Percentiles rank a stretch among this genome's conserved stretches.
Conservation (phyloP, 2,888 invertebrate species). For the Portevinia maculata region DNA sequence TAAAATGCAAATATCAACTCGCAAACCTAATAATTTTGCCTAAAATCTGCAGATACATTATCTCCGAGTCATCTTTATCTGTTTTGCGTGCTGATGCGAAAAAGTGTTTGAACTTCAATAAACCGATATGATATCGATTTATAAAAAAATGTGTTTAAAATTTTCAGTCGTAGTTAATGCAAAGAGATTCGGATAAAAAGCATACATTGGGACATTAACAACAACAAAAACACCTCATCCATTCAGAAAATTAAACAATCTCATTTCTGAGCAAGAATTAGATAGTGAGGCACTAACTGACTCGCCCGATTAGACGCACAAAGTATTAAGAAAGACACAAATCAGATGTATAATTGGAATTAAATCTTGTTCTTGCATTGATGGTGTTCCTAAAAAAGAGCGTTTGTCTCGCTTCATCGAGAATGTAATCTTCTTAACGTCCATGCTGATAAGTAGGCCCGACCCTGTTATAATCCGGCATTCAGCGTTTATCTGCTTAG, state of each 20-base stretch:
- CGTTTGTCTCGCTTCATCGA: background rate
- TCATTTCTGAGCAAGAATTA: background rate
- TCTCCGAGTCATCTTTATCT: background rate
- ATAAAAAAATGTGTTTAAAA: background rate
- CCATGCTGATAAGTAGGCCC: slow-evolving; percentile 26
- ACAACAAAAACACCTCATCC: slow-evolving; percentile 33
- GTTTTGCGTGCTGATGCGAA: slow-evolving; percentile 20
- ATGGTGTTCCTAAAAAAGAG: background rate
- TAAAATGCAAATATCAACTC: slow-evolving; percentile 33
- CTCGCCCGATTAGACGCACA: slow-evolving; percentile 2
- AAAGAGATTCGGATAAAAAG: slow-evolving; percentile 28
- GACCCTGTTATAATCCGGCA: slow-evolving; percentile 6
- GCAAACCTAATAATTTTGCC: slow-evolving; percentile 26
- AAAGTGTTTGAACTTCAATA: slow-evolving; percentile 25
- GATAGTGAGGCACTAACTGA: slow-evolving; percentile 1
- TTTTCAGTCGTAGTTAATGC: slow-evolving; percentile 2
- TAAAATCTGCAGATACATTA: background rate
- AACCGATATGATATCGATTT: slow-evolving; percentile 26
- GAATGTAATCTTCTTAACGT: slow-evolving; percentile 50
- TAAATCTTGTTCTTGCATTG: slow-evolving; percentile 7
- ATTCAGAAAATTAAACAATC: slow-evolving; percentile 34
- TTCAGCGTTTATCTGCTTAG: background rate
- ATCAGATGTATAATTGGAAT: slow-evolving; percentile 45
- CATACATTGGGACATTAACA: slow-evolving; percentile 25
- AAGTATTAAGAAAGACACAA: slow-evolving; percentile 11